Evolutionary conservation across 2,888 invertebrate species (phyloP), one percentile per base, ranked within the genome.

Genomic region (Cheilosia urbana): DNA sequence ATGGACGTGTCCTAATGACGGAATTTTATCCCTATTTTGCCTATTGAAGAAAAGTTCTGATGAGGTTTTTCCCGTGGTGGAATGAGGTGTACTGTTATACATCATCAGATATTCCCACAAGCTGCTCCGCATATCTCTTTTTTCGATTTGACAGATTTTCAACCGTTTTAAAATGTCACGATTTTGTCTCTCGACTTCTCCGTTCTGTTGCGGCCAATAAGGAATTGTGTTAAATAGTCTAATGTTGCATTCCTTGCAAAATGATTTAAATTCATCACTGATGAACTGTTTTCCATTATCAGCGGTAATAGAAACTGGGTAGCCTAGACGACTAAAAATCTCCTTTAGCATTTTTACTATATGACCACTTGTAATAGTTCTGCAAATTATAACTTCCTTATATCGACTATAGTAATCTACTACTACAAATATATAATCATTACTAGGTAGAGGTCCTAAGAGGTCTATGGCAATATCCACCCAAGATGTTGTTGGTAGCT

Each of bases 401-500:
- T 88, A 90, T 45, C 89, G 77, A 57, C 89, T 89, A 71, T 84
- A 90, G 37, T 90, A 90, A 66, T 89, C 89, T 7, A 90, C 73
- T 3, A 89, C 82, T 0, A 89, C 89, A 7, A 90, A 78, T 7
- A 89, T 62, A 49, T 88, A 85, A 5, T 89, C 73, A n/a, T n/a
- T n/a, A n/a, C n/a, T n/a, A n/a, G n/a, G n/a, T n/a, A n/a, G n/a
- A n/a, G n/a, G n/a, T n/a, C n/a, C n/a, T n/a, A n/a, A n/a, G n/a
- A n/a, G n/a, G n/a, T n/a, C n/a, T n/a, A n/a, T n/a, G n/a, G n/a
- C n/a, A n/a, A n/a, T n/a, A n/a, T n/a, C n/a, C n/a, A n/a, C n/a
- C n/a, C n/a, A n/a, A n/a, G n/a, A n/a, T n/a, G n/a, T n/a, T n/a
- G n/a, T n/a, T n/a, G n/a, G n/a, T n/a, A n/a, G n/a, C n/a, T n/a